Conservation (phyloP, 2,888 invertebrate species). For the Choreutis nemorana region DNA sequence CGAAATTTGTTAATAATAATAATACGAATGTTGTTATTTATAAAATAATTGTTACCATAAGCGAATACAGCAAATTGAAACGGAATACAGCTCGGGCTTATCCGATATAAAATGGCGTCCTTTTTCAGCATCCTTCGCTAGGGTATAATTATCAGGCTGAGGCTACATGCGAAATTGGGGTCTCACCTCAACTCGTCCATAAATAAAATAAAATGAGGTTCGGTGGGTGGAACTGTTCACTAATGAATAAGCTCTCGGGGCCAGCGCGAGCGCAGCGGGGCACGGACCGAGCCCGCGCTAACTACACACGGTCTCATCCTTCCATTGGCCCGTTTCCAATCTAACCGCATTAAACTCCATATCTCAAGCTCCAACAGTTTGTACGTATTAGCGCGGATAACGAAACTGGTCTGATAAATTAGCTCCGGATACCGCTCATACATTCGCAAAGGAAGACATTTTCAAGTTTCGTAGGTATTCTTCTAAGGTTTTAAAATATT, state of each 20-base stretch:
- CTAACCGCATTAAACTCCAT: too few relatives aligned
- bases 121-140: constrained; percentile 49
- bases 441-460: too few relatives aligned
- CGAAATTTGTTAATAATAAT: too few relatives aligned
- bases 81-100: constrained; percentile 24
- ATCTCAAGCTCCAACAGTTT: too few relatives aligned
- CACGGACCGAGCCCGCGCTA: too few relatives aligned
- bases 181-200: constrained; percentile 58
- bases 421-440: too few relatives aligned
- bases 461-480: too few relatives aligned
- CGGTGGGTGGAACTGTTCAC: constrained; percentile 53
- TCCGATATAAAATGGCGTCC: constrained; percentile 52
- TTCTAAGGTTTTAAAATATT: too few relatives aligned
- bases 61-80: background rate
- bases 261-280: constrained; percentile 10
- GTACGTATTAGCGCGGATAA: too few relatives aligned
- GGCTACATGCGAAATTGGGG: constrained; percentile 64
- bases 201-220: constrained; percentile 61
- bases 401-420: too few relatives aligned
- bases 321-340: constrained; percentile 12
- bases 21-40: too few relatives aligned
- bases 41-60: constrained; percentile 7
- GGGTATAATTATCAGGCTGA: constrained; percentile 59
- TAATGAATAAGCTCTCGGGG: constrained; percentile 49
- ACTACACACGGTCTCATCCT: constrained; percentile 8